Conservation (phyloP, 2,797 vertebrate species). For the Acrossocheilus fasciatus region DNA sequence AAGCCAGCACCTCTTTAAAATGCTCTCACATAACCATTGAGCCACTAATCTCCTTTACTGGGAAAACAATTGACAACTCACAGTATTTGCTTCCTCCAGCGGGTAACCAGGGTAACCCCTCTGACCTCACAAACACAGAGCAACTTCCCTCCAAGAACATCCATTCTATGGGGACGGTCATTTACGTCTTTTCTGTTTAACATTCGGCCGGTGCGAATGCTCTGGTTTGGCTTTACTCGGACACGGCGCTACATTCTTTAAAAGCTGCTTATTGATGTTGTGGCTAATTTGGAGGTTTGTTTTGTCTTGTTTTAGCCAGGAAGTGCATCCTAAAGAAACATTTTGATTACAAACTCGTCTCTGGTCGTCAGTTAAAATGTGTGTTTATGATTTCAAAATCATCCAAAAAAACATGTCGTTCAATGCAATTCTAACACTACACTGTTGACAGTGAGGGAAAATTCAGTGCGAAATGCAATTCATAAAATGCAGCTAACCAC, state of each 20-base stretch:
- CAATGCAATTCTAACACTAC: not conserved
- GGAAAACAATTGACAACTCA: conserved; percentile 82
- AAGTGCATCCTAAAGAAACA: conserved; percentile 44
- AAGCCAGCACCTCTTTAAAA: conserved; percentile 74
- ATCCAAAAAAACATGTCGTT: not conserved
- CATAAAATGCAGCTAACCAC: not conserved
- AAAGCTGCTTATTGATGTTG: conserved; percentile 80
- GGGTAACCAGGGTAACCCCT: conserved; percentile 84
- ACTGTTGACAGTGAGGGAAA: not conserved
- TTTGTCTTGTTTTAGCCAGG: conserved; percentile 77
- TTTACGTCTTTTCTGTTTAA: conserved; percentile 80
- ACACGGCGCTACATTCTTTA: conserved; percentile 46
- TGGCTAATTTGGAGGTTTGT: conserved; percentile 81
- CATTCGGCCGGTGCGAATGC: conserved; percentile 54
- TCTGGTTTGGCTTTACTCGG: conserved; percentile 43
- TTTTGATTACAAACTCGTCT: not conserved
- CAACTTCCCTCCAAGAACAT: conserved; percentile 77
- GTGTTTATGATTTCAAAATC: not conserved
- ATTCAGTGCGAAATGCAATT: not conserved
- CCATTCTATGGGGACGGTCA: conserved; percentile 81
- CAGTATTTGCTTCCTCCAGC: conserved; percentile 79
- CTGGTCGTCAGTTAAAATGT: not conserved
- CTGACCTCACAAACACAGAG: conserved; percentile 83
- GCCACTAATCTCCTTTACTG: conserved; percentile 85
- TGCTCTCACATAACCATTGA: conserved; percentile 83